phyloP scores from a whole-genome alignment of 2,888 invertebrate genomes.

The Acronicta alni region DNA sequence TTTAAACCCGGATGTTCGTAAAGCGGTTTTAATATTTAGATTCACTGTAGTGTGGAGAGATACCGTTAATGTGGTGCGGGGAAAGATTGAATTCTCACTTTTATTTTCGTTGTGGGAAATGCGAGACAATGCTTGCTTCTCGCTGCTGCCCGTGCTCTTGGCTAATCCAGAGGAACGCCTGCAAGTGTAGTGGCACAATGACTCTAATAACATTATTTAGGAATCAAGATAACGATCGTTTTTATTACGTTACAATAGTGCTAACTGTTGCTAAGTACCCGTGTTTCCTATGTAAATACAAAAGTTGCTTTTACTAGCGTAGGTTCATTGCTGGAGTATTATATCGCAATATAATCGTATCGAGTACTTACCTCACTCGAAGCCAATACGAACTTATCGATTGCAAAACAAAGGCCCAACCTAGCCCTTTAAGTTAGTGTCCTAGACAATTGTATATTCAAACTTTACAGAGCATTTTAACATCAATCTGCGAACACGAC shows the following conservation, averaged over 20 bases:
- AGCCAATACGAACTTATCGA: slow-evolving; percentile 28
- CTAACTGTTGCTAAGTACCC: slow-evolving; percentile 39
- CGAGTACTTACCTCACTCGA: slow-evolving; percentile 20
- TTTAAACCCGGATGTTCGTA: slow-evolving; percentile 78
- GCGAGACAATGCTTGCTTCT: slow-evolving; percentile 46
- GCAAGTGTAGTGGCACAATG: slow-evolving; percentile 40
- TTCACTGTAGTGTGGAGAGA: slow-evolving; percentile 75
- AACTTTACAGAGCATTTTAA: slow-evolving; percentile 38
- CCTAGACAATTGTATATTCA: slow-evolving; percentile 34
- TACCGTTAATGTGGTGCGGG: slow-evolving; percentile 76
- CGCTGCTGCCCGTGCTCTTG: slow-evolving; percentile 38
- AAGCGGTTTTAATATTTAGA: slow-evolving; percentile 78
- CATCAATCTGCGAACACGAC: slow-evolving; percentile 60
- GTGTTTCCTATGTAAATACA: slow-evolving; percentile 13
- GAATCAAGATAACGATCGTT: slow-evolving; percentile 40
- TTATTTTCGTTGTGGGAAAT: slow-evolving; percentile 79
- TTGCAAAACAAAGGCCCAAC: slow-evolving; percentile 40
- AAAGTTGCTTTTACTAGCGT: slow-evolving; percentile 14
- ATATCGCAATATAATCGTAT: slow-evolving; percentile 28
- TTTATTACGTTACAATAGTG: slow-evolving; percentile 33
- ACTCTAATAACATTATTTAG: slow-evolving; percentile 50
- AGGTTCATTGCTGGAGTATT: slow-evolving; percentile 12
- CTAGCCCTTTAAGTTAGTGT: slow-evolving; percentile 29
- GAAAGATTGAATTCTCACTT: slow-evolving; percentile 83
- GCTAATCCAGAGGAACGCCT: slow-evolving; percentile 60